Evolutionary conservation across 2,797 vertebrate species (phyloP).

Genomic region (Esox masquinongy): DNA sequence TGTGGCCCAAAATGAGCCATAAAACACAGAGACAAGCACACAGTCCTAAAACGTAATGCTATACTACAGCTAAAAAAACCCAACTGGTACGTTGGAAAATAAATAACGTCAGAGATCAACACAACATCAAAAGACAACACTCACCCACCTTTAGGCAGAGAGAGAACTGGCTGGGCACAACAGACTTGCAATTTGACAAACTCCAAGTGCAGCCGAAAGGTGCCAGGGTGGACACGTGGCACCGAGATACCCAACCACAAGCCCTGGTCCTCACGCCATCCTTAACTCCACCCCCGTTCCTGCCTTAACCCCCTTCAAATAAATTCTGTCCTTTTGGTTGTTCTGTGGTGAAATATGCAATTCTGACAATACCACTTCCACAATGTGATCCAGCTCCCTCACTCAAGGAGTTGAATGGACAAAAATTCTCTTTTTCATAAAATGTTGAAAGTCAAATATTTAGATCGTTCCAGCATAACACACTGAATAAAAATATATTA

Average conservation of each 20-base stretch:
- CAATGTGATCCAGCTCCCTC: background rate
- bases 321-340: conserved; percentile 60
- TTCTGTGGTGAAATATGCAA: background rate
- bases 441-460: background rate
- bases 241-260: conserved; percentile 80
- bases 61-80: conserved; percentile 21
- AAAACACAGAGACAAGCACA: background rate
- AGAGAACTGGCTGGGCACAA: conserved; percentile 69
- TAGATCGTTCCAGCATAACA: no score
- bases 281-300: conserved; percentile 43
- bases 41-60: background rate
- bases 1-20: background rate
- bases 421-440: background rate
- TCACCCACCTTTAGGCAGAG: conserved; percentile 71
- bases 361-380: background rate
- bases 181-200: conserved; percentile 72
- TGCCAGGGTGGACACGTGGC: conserved; percentile 79
- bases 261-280: conserved; percentile 79
- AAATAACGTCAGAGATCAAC: conserved; percentile 6
- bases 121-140: conserved; percentile 65
- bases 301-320: conserved; percentile 39
- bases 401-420: background rate
- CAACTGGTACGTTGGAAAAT: conserved; percentile 30
- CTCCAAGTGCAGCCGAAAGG: conserved; percentile 71
- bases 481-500: no score